Conservation (phyloP, 2,888 invertebrate species). For the Helobdella robusta region DNA sequence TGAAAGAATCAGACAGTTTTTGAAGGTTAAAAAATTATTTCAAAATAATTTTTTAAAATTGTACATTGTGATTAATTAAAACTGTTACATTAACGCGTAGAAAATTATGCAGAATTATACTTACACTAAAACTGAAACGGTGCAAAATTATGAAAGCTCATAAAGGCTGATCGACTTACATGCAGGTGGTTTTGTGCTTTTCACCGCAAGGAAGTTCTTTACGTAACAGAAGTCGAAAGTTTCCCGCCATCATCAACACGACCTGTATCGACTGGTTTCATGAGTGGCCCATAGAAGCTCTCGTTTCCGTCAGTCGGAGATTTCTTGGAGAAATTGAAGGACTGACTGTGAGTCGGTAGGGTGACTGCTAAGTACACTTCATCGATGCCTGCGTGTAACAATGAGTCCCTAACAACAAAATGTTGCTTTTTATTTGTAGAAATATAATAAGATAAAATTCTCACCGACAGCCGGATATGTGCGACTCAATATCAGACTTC, state of each 20-base stretch:
- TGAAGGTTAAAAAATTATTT: conserved; percentile 52
- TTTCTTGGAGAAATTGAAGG: conserved; percentile 72
- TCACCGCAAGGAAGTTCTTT: conserved; percentile 91
- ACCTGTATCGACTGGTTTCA: conserved; percentile 96
- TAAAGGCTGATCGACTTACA: neutral
- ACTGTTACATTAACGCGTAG: neutral
- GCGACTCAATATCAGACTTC: conserved; percentile 77
- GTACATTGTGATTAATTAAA: no score
- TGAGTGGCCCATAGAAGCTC: conserved; percentile 94
- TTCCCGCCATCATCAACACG: conserved; percentile 87
- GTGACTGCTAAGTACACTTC: no score
- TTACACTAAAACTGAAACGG: neutral
- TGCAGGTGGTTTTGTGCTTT: conserved; percentile 81
- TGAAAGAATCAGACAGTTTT: conserved; percentile 70
- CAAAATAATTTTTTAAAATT: neutral
- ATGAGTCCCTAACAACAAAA: no score
- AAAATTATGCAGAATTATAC: neutral
- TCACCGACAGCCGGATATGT: conserved; percentile 61
- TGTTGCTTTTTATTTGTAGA: no score
- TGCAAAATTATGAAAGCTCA: neutral
- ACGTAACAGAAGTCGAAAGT: conserved; percentile 79
- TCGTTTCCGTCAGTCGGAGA: conserved; percentile 80
- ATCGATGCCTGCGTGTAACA: no score
- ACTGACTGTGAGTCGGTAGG: conserved; percentile 64
- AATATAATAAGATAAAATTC: no score